Percentiles rank a stretch among this genome's conserved stretches.
Conservation (phyloP, 2,797 vertebrate species). For the Lepidocolaptes lacrymiger region DNA sequence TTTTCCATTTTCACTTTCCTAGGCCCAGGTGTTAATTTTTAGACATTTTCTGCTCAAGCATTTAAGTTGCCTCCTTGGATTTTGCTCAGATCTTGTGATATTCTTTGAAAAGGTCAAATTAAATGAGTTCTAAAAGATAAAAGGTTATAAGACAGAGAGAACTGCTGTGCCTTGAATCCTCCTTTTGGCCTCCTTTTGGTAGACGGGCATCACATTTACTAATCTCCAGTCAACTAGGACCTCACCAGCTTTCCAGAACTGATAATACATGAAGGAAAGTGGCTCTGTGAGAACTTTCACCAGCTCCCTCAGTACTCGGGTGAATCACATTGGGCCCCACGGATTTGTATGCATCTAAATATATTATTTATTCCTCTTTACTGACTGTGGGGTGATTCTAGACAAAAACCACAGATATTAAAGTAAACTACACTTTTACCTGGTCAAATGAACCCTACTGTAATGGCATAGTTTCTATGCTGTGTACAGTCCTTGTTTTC, state of each 20-base stretch:
- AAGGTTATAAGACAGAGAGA: background rate
- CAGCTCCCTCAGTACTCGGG: background rate
- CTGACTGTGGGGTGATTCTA: background rate
- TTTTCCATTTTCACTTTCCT: background rate
- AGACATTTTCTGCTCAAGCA: background rate
- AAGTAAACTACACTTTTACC: background rate
- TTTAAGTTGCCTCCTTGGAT: background rate
- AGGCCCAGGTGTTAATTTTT: background rate
- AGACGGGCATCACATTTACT: rapidly evolving
- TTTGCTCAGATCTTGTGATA: background rate
- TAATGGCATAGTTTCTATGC: background rate
- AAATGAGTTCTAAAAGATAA: background rate
- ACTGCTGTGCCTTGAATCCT: background rate
- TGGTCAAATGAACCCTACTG: background rate
- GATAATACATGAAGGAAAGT: background rate
- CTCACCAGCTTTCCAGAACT: background rate
- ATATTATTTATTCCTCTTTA: background rate
- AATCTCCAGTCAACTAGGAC: background rate
- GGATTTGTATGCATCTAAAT: background rate
- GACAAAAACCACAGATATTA: background rate
- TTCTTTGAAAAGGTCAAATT: background rate
- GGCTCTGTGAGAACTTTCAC: background rate
- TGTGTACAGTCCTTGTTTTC: background rate
- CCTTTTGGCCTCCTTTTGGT: background rate
- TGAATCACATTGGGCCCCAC: background rate